Conservation (phyloP, 2,797 vertebrate species). For the Coranthus polyacanthus region DNA sequence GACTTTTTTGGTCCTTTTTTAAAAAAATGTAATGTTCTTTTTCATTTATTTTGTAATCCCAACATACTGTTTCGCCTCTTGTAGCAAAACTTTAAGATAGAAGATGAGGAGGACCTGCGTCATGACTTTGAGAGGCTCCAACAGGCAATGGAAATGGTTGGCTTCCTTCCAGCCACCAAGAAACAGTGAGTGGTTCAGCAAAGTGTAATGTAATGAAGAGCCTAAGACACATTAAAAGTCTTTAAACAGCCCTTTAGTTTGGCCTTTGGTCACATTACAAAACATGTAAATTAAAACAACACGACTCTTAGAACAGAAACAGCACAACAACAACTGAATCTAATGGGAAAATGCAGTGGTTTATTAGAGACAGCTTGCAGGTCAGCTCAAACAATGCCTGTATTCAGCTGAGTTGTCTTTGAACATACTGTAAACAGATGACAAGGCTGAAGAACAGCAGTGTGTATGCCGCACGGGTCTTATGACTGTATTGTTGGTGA, state of each 20-base stretch:
- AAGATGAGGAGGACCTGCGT: slow-evolving; percentile 95
- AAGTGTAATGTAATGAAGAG: slow-evolving; percentile 5
- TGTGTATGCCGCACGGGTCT: slow-evolving; percentile 10
- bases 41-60: background rate
- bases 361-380: slow-evolving; percentile 23
- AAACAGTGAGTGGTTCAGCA: slow-evolving; percentile 89
- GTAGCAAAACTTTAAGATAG: slow-evolving; percentile 97
- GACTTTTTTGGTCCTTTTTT: slow-evolving; percentile 7
- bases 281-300: slow-evolving; percentile 27
- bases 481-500: background rate
- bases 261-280: slow-evolving; percentile 13
- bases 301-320: slow-evolving; percentile 3
- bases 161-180: slow-evolving; percentile 95
- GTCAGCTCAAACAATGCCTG: slow-evolving; percentile 19
- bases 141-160: slow-evolving; percentile 99
- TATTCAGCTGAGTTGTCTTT: slow-evolving; percentile 28
- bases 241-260: slow-evolving; percentile 8
- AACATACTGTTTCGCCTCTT: slow-evolving; percentile 8
- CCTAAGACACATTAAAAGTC: too few species aligned
- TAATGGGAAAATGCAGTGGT: slow-evolving; percentile 18
- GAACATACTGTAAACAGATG: slow-evolving; percentile 23
- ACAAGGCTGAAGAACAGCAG: slow-evolving; percentile 6
- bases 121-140: slow-evolving; percentile 98
- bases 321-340: slow-evolving; percentile 14
- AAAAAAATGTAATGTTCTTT: too few species aligned